A percentile compares a stretch with the other conserved stretches of the same genome.
phyloP scores from a whole-genome alignment of 2,888 invertebrate species.

The Chirona hameri region DNA sequence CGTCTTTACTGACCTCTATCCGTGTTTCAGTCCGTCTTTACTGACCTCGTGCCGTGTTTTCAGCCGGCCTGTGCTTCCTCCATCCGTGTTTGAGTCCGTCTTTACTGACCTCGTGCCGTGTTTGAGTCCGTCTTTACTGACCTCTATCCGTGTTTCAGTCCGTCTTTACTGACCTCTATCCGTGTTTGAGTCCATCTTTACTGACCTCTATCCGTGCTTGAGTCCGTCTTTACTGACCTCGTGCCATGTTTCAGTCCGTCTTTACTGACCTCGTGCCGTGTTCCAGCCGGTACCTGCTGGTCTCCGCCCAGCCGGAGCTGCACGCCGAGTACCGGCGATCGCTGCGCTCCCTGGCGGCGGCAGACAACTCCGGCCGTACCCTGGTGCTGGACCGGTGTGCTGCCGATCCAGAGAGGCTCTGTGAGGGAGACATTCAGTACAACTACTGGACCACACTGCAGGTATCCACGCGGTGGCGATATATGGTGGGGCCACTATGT shows the following conservation, averaged over 20 bases:
- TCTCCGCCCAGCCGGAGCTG: slow-evolving; percentile 74
- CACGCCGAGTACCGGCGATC: slow-evolving; percentile 60
- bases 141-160: background rate
- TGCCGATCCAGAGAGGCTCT: background rate
- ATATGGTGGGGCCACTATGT: too few relatives aligned
- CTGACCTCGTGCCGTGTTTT: too few relatives aligned
- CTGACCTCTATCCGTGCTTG: background rate
- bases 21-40: too few relatives aligned
- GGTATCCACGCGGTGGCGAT: background rate
- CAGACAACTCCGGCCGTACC: background rate
- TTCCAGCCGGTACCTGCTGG: slow-evolving; percentile 57
- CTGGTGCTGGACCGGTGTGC: slow-evolving; percentile 12
- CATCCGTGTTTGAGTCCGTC: too few relatives aligned
- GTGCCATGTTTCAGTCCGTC: background rate
- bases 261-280: slow-evolving; percentile 41
- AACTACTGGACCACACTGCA: background rate
- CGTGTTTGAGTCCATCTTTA: background rate
- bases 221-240: background rate
- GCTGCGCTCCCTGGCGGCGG: slow-evolving; percentile 54
- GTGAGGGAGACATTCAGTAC: slow-evolving; percentile 5
- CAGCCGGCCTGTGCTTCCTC: too few relatives aligned
- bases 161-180: background rate
- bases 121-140: background rate
- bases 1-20: too few relatives aligned
- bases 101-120: background rate